Evolutionary conservation across 1,140 invertebrate genomes (phyloP), one percentile per base, ranked within the genome.

Genomic region (Plodia interpunctella): DNA sequence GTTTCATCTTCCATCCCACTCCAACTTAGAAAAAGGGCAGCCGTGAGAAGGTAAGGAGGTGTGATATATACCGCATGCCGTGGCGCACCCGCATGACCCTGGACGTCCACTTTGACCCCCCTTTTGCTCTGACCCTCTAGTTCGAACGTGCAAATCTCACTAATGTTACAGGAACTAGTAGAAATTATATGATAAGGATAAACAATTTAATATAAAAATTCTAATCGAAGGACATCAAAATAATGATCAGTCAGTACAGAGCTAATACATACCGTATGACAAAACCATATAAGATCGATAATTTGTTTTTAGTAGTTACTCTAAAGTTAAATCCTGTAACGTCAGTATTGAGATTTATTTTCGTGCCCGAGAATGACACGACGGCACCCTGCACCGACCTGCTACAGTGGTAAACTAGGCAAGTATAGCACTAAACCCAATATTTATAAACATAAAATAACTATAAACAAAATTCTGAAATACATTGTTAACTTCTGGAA

Each of bases 11-110:
- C 76, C 84, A 87, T 89, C 81, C 78, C 60, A 76, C 76, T 75
- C 83, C 90, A 78, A 91, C 79, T 86, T 92, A 95, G 94, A 95
- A 95, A 93, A 95, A 95, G 90, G 94, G 94, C 91, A 95, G 94
- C 90, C 91, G 93, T 85, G 94, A 95, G 87, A 95, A 95, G 94
- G 94, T 94, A 93, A 93, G 93, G 83, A 77, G 68, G 69, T 72
- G 74, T 78, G 68, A 70, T 65, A 69, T 84, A 72, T 82, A 78
- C 65, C 69, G 85, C 85, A 87, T 86, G 70, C 74, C 70, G 74
- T 80, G 75, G 72, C 69, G 81, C 73, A 83, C 80, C 78, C 77
- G 84, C 86, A 88, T 87, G 86, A 51, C 76, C 80, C 63, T 71
- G 78, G 75, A 72, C 63, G 74, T 75, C 75, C 59, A 62, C 69